Percentiles rank a stretch among this genome's conserved stretches.
phyloP scores from a whole-genome alignment of 1,140 invertebrate genomes.

The Achroia grisella region DNA sequence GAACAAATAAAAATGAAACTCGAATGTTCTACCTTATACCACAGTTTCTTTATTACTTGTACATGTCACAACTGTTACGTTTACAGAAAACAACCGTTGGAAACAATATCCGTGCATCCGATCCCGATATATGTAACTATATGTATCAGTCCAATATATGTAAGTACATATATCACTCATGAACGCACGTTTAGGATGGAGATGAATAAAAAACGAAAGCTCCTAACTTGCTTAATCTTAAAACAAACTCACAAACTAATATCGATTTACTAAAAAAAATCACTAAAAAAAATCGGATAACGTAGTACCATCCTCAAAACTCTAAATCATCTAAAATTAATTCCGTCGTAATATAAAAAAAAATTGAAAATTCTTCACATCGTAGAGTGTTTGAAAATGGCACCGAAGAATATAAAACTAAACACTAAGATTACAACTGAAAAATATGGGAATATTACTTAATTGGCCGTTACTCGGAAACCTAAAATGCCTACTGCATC shows the following conservation, averaged over 20 bases:
- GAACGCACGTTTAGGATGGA: conserved; percentile 1
- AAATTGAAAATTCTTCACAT: neutral
- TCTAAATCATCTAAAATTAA: neutral
- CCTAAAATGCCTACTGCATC: conserved; percentile 28
- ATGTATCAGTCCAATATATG: neutral
- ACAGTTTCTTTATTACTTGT: conserved; percentile 42
- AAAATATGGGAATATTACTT: conserved; percentile 65
- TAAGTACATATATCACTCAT: neutral
- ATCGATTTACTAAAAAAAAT: conserved; percentile 28
- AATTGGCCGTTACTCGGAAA: conserved; percentile 36
- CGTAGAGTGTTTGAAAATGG: conserved; percentile 38
- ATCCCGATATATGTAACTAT: too few species aligned
- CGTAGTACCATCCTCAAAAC: conserved; percentile 40
- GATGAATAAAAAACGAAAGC: conserved; percentile 27
- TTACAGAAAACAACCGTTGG: conserved; percentile 27
- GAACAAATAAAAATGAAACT: conserved; percentile 40
- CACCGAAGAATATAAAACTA: conserved; percentile 41
- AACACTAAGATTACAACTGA: conserved; percentile 36
- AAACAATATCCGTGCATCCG: neutral
- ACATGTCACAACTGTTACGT: conserved; percentile 40
- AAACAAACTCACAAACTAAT: conserved; percentile 35
- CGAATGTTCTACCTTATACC: conserved; percentile 31
- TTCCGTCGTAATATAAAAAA: neutral
- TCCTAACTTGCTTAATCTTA: conserved; percentile 22
- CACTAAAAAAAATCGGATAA: conserved; percentile 26